These are phyloP conservation scores for Cardiocondyla obscurior DNA, from an alignment of 1,140 invertebrate genomes.

Conservation along the genomic window DNA sequence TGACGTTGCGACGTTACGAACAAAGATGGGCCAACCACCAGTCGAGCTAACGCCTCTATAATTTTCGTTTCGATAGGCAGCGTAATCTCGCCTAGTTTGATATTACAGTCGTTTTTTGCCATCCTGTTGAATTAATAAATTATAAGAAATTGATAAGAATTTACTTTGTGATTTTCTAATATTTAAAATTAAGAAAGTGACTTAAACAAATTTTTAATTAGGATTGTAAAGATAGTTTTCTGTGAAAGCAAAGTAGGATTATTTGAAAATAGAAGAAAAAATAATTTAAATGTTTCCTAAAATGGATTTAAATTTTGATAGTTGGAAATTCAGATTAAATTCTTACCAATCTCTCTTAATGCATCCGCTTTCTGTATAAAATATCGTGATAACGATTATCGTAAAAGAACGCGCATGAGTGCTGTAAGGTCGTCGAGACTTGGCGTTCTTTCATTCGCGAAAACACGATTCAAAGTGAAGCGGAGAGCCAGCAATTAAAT, in stretches of 20 bases:
- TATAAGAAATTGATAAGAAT: constrained; percentile 5
- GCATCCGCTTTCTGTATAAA: neutral
- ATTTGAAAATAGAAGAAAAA: neutral
- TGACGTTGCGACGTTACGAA: constrained; percentile 88
- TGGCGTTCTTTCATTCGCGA: neutral
- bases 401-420: neutral
- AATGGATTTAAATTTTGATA: neutral
- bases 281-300: neutral
- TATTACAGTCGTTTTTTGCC: neutral
- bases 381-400: constrained; percentile 8
- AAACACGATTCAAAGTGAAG: neutral
- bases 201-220: neutral
- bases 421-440: neutral
- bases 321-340: neutral
- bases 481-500: constrained; percentile 39
- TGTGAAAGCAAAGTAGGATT: neutral
- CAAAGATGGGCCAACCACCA: constrained; percentile 82
- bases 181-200: neutral
- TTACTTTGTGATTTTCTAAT: neutral
- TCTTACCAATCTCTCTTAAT: neutral
- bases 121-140: constrained; percentile 15
- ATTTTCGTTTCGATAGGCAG: neutral
- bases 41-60: constrained; percentile 66
- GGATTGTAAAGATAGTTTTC: neutral
- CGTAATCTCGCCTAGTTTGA: neutral